Base-by-base conservation (phyloP, 2,797 vertebrate species). In the Poecilia gillii region DNA sequence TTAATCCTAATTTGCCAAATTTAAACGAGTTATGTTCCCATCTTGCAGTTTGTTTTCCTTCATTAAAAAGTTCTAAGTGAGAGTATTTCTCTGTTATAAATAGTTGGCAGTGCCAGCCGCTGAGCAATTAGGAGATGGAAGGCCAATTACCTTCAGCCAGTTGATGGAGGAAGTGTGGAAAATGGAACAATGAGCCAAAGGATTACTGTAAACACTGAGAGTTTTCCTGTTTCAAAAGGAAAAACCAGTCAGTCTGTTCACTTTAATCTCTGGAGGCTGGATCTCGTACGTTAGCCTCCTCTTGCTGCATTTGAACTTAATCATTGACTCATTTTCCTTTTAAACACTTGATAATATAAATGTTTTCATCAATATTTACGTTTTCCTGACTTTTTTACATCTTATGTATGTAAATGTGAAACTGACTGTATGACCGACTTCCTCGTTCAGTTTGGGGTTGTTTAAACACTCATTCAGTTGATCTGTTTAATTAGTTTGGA, bases 51-150 rank as follows among this genome's bases (percentile, higher is more conserved):
- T 86, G 81, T 91, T 89, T 78, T 77, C n/a, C 87, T 76, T 85
- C 81, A 80, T 90, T 91, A 90, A 91, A 85, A 90, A 85, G 73
- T 86, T 72, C 77, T 74, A 73, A 87, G 80, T 84, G 81, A 72
- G 78, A 84, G 75, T 74, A 2, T 88, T 90, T 83, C 72, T 68
- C 73, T 70, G 75, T 62, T 45, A 72, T 71, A 55, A 39, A 87
- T 73, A 75, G 72, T 59, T 33, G 47, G 23, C 76, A 4, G 78
- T 82, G 90, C 90, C 88, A 88, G 88, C 83, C 55, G 85, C 53
- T 83, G 84, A 87, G 85, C 81, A 87, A 90, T 88, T 87, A 89
- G 86, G 84, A 85, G 84, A 89, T 88, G 82, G 90, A 89, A 59
- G 78, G 86, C 77, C 80, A 87, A 88, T 92, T 92, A 90, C 80